Evolutionary conservation across 92 coral and sea anemone genomes (phyloP).

Genomic region (Diadumene lineata): DNA sequence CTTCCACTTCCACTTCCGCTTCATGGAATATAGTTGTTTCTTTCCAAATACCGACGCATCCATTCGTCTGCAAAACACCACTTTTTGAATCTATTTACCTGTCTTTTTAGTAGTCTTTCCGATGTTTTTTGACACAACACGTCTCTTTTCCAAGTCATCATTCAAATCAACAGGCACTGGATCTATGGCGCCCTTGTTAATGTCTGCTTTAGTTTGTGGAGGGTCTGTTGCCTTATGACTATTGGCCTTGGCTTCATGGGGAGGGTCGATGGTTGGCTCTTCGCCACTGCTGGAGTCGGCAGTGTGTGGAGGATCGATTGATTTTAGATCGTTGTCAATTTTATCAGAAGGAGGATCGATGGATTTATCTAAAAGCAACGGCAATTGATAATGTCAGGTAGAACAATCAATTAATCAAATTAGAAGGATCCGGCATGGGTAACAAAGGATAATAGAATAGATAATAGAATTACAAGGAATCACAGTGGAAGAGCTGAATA

Average conservation of each 20-base stretch:
- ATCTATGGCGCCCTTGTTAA: background rate
- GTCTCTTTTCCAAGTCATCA: slow-evolving; percentile 11
- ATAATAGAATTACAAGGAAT: no score
- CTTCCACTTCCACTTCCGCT: no score
- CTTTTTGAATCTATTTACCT: no score
- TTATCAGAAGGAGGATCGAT: background rate
- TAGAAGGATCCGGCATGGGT: no score
- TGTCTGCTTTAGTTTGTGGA: background rate
- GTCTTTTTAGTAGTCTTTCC: background rate
- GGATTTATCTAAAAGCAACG: no score
- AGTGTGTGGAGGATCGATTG: background rate
- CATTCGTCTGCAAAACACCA: no score
- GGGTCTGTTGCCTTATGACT: background rate
- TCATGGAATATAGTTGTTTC: no score
- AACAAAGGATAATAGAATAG: no score
- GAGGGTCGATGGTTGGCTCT: background rate
- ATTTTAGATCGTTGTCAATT: background rate
- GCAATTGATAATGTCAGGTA: no score
- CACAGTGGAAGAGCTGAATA: no score
- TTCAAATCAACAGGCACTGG: background rate
- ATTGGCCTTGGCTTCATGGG: background rate
- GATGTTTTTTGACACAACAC: background rate
- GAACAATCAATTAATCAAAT: no score
- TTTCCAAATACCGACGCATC: no score
- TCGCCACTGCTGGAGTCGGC: background rate